phyloP scores from a whole-genome alignment of 2,113 vertebrate genomes.

The Brienomyrus longianalis region DNA sequence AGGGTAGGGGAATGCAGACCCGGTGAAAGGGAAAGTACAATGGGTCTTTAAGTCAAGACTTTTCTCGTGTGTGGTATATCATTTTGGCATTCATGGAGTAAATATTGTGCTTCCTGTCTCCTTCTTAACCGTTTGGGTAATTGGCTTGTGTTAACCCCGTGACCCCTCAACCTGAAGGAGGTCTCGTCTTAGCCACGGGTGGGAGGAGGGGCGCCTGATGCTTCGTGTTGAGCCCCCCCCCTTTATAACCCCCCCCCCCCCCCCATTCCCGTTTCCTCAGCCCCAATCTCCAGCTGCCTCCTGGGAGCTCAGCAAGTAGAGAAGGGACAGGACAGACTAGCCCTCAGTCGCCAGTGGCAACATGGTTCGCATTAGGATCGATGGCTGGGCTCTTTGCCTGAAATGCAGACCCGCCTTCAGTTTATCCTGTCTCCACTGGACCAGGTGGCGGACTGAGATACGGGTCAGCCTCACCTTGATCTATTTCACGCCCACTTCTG shows the following conservation, averaged over 20 bases:
- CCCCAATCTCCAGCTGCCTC: conserved; percentile 16
- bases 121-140: conserved; percentile 69
- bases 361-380: conserved; percentile 36
- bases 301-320: not conserved
- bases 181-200: conserved; percentile 20
- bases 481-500: not conserved
- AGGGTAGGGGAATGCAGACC: conserved; percentile 10
- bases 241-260: not conserved
- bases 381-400: conserved; percentile 30
- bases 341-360: not conserved
- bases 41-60: conserved; percentile 31
- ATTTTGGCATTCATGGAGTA: conserved; percentile 62
- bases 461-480: not conserved
- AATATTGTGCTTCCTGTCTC: conserved; percentile 69
- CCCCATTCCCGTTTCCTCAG: not conserved
- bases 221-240: conserved; percentile 22
- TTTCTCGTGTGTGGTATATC: conserved; percentile 50
- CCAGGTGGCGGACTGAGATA: not conserved
- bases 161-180: conserved; percentile 53
- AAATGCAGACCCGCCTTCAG: not conserved
- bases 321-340: not conserved
- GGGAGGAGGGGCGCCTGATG: conserved; percentile 21
- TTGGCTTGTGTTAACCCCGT: conserved; percentile 69
- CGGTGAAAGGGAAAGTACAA: conserved; percentile 34
- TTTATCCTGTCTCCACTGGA: not conserved